phyloP scores from a whole-genome alignment of 2,113 vertebrate genomes.

The Formicarius rufipectus region DNA sequence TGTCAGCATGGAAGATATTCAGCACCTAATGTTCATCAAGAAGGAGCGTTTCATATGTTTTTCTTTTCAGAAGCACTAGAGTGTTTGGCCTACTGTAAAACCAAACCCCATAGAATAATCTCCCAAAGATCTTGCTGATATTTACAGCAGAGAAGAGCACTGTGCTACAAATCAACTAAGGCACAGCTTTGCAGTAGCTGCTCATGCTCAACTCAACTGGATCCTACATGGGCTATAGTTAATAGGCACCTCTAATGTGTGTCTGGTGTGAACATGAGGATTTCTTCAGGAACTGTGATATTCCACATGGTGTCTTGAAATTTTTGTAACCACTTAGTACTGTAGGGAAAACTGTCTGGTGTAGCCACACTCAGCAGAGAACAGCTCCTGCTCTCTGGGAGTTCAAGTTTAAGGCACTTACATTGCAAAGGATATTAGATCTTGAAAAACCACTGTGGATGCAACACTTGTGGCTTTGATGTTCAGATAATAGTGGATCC shows the following conservation, averaged over 20 bases:
- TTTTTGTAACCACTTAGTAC: neutral
- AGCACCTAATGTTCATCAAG: neutral
- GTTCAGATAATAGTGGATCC: neutral
- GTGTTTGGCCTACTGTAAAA: neutral
- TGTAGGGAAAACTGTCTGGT: neutral
- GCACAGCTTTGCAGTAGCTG: neutral
- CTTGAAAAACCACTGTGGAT: neutral
- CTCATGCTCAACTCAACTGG: neutral
- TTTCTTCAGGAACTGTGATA: neutral
- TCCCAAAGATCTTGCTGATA: neutral
- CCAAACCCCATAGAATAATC: neutral
- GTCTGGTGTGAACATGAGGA: neutral
- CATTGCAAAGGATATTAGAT: neutral
- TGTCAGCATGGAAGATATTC: neutral
- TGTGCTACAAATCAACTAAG: neutral
- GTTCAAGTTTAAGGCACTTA: neutral
- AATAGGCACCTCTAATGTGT: neutral
- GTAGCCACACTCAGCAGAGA: fast-evolving
- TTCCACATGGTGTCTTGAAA: neutral
- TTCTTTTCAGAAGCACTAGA: neutral
- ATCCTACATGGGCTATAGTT: fast-evolving
- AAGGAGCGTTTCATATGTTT: neutral
- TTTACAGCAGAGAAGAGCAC: neutral
- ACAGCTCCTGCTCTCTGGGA: neutral
- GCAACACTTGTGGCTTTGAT: constrained; percentile 17